A percentile compares a stretch with the other conserved stretches of the same genome.
phyloP scores from a whole-genome alignment of 2,888 invertebrate genomes.

The Timandra comae region DNA sequence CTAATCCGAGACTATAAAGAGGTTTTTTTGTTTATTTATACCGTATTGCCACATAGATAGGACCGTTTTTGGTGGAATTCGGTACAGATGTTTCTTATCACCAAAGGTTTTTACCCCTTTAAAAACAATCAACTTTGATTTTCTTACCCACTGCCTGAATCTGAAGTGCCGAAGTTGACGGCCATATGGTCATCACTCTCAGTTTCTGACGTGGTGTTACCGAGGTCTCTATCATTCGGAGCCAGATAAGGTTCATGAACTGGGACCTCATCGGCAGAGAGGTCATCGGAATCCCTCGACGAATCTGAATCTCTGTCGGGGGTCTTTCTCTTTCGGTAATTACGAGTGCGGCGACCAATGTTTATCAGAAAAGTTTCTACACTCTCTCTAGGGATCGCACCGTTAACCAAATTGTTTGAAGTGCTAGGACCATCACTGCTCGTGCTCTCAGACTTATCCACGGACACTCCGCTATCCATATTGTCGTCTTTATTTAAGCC shows the following conservation, averaged over 20 bases:
- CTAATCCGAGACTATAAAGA: too few relatives aligned
- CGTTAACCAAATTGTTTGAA: conserved; percentile 51
- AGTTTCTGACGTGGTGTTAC: conserved; percentile 21
- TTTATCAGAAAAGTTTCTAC: conserved; percentile 52
- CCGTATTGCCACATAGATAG: too few relatives aligned
- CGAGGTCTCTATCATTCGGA: too few relatives aligned
- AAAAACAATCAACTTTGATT: too few relatives aligned
- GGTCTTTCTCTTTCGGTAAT: conserved; percentile 62
- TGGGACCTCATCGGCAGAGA: conserved; percentile 41
- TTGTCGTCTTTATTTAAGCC: conserved; percentile 49
- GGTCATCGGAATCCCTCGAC: conserved; percentile 60
- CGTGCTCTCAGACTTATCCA: conserved; percentile 67
- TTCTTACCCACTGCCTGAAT: conserved; percentile 50
- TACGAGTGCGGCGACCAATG: conserved; percentile 46
- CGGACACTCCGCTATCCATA: conserved; percentile 64
- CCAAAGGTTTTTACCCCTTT: too few relatives aligned
- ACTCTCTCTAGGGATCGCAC: conserved; percentile 56
- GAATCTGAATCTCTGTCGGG: conserved; percentile 59
- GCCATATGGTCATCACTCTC: conserved; percentile 39
- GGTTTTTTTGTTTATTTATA: too few relatives aligned
- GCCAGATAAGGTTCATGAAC: too few relatives aligned
- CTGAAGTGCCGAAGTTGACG: conserved; percentile 30
- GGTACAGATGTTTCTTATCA: too few relatives aligned
- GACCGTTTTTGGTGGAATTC: too few relatives aligned
- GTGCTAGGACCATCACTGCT: conserved; percentile 48